Conservation (phyloP, 2,888 invertebrate species). For the Synergus gifuensis region DNA sequence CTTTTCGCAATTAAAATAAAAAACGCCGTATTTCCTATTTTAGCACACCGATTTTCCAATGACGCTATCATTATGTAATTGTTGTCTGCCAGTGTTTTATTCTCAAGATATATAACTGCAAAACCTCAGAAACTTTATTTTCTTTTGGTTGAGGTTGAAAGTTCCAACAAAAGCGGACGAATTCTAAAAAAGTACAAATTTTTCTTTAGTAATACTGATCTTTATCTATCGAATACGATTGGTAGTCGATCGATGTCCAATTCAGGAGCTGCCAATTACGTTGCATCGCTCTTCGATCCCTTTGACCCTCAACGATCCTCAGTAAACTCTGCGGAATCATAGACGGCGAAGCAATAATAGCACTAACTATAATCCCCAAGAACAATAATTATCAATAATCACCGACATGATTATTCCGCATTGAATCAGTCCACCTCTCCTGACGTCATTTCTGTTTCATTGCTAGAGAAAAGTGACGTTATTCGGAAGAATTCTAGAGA, state of each 20-base stretch:
- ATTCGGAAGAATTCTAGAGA: background rate
- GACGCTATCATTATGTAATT: background rate
- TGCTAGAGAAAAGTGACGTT: background rate
- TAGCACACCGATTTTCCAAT: background rate
- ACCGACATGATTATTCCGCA: constrained; percentile 43
- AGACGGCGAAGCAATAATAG: constrained; percentile 50
- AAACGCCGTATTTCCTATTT: background rate
- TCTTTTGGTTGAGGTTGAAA: no score
- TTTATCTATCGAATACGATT: constrained; percentile 50
- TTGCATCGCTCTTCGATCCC: constrained; percentile 57
- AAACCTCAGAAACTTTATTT: background rate
- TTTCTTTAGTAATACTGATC: constrained; percentile 9
- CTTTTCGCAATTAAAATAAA: constrained; percentile 27
- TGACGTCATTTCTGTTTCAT: constrained; percentile 54
- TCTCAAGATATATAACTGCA: background rate
- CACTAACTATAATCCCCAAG: constrained; percentile 33
- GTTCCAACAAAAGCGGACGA: background rate
- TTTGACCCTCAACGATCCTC: constrained; percentile 53
- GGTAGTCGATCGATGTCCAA: constrained; percentile 62
- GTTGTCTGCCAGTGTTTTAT: background rate
- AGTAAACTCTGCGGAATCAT: constrained; percentile 49
- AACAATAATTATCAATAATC: constrained; percentile 57
- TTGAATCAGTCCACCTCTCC: constrained; percentile 55
- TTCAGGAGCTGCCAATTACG: constrained; percentile 64
- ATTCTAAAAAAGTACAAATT: no score